Evolutionary conservation across 2,113 vertebrate species (phyloP).

Genomic region (Coptodon bakossiorum): DNA sequence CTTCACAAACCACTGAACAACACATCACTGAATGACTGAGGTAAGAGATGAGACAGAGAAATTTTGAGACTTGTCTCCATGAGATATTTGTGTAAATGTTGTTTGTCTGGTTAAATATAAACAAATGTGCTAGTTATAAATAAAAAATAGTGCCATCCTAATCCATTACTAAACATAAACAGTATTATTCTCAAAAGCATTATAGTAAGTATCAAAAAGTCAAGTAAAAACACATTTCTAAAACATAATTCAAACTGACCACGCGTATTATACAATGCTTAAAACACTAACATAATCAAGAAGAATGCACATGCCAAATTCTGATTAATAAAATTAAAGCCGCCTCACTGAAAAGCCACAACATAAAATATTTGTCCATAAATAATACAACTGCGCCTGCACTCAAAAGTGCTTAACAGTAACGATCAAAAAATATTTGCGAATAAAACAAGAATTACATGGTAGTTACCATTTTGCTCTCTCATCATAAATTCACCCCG

Average conservation of each 20-base stretch:
- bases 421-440: not conserved
- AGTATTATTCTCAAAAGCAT: not conserved
- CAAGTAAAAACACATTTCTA: not conserved
- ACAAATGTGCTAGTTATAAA: not conserved
- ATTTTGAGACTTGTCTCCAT: not conserved
- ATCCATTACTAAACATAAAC: not conserved
- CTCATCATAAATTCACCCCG: slow-evolving; percentile 74
- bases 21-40: not conserved
- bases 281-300: not conserved
- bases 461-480: slow-evolving; percentile 78
- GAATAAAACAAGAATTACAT: slow-evolving; percentile 18
- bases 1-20: slow-evolving; percentile 3
- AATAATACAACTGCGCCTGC: not conserved
- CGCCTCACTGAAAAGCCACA: not conserved
- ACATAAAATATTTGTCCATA: not conserved
- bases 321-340: not conserved
- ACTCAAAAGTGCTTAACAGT: not conserved
- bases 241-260: not conserved
- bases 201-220: not conserved
- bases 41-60: not conserved
- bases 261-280: not conserved
- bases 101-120: not conserved
- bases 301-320: not conserved
- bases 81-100: not conserved
- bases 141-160: not conserved